These are phyloP conservation scores for Pangasius larnaudii DNA, from an alignment of 2,797 vertebrate species.

Conservation along the genomic window DNA sequence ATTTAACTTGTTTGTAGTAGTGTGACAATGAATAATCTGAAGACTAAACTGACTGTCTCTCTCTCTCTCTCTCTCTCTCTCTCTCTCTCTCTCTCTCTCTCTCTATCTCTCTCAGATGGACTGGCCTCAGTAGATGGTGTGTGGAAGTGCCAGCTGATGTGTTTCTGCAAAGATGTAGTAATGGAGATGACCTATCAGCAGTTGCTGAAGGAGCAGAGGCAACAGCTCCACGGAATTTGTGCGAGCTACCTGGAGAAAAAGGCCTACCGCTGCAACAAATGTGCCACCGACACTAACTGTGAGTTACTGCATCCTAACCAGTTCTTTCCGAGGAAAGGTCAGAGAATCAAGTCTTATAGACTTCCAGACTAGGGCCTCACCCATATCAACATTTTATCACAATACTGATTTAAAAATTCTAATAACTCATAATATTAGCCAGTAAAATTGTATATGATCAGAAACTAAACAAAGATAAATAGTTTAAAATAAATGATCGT, in stretches of 20 bases:
- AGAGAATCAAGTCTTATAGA: conserved; percentile 32
- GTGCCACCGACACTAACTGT: background rate
- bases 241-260: conserved; percentile 33
- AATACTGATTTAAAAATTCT: no score
- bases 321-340: background rate
- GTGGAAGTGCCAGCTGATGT: conserved; percentile 49
- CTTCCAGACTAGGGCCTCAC: background rate
- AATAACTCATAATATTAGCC: no score
- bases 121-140: background rate
- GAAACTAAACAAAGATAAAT: background rate
- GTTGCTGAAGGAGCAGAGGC: conserved; percentile 50
- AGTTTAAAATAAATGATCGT: background rate
- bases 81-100: background rate
- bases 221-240: conserved; percentile 43
- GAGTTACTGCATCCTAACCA: background rate
- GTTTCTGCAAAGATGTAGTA: conserved; percentile 51
- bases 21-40: background rate
- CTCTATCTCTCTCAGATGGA: background rate
- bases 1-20: background rate
- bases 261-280: conserved; percentile 27
- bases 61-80: background rate
- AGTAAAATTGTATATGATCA: background rate
- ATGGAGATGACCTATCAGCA: conserved; percentile 49
- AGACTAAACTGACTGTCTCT: background rate
- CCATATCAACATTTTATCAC: background rate